Percentiles rank a stretch among this genome's conserved stretches.
phyloP scores from a whole-genome alignment of 2,113 vertebrate genomes.

The Tichodroma muraria region DNA sequence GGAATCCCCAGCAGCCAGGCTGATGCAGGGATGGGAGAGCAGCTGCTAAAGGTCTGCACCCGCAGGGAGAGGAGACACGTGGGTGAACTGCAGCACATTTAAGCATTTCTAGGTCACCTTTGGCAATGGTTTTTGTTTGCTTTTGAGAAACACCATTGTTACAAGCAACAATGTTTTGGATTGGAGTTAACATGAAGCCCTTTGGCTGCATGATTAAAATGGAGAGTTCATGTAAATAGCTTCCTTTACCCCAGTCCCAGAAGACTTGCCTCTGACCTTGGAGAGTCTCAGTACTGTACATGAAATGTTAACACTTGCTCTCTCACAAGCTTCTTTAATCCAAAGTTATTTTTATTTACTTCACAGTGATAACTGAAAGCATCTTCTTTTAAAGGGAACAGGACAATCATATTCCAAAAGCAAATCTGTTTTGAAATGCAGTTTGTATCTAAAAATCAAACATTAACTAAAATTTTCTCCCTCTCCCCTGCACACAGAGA shows the following conservation, averaged over 20 bases:
- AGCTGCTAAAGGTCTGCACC: neutral
- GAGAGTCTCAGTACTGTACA: neutral
- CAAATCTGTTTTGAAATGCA: neutral
- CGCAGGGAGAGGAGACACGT: neutral
- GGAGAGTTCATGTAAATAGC: neutral
- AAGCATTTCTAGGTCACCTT: neutral
- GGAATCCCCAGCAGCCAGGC: neutral
- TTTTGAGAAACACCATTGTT: neutral
- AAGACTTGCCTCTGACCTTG: neutral
- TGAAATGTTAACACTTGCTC: neutral
- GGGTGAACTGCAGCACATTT: neutral
- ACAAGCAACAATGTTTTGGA: neutral
- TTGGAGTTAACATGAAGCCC: neutral
- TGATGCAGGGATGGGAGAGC: neutral
- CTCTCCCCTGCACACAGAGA: neutral
- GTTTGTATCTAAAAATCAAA: neutral
- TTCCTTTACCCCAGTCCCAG: neutral
- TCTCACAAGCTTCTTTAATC: neutral
- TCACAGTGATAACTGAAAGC: neutral
- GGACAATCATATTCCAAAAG: neutral
- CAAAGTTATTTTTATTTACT: neutral
- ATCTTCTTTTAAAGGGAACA: neutral
- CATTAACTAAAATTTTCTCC: neutral
- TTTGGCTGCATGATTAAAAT: neutral
- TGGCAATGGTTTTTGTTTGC: neutral